Evolutionary conservation across 1,140 invertebrate species (phyloP).

Genomic region (Zaprionus inermis): DNA sequence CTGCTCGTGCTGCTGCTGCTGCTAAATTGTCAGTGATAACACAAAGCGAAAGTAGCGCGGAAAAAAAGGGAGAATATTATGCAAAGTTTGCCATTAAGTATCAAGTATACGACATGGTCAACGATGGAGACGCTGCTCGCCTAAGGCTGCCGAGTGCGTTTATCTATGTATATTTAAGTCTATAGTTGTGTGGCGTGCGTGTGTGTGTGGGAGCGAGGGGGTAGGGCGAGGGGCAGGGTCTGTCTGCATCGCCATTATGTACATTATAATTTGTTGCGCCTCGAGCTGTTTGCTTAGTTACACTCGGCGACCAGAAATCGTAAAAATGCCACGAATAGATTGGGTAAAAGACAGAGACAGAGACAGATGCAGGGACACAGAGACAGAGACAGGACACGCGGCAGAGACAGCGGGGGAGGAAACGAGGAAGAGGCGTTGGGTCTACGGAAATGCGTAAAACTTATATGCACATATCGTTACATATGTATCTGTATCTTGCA

Average conservation of each 20-base stretch:
- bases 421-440: background rate
- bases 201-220: conserved; percentile 10
- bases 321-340: conserved; percentile 63
- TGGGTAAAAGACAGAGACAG: conserved; percentile 11
- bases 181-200: conserved; percentile 24
- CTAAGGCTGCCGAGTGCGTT: conserved; percentile 48
- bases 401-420: background rate
- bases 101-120: conserved; percentile 62
- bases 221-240: no score
- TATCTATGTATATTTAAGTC: conserved; percentile 48
- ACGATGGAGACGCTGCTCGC: conserved; percentile 38
- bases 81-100: conserved; percentile 62
- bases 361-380: conserved; percentile 7
- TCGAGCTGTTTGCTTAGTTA: conserved; percentile 67
- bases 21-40: conserved; percentile 68
- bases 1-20: conserved; percentile 28
- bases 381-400: conserved; percentile 6
- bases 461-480: conserved; percentile 33
- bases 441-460: conserved; percentile 14
- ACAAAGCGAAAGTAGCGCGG: conserved; percentile 48
- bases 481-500: conserved; percentile 20
- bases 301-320: conserved; percentile 52
- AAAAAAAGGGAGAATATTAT: conserved; percentile 46
- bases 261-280: conserved; percentile 75
- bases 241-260: conserved; percentile 56